Conservation (phyloP, 2,888 invertebrate species). For the Drosophila infuscata region DNA sequence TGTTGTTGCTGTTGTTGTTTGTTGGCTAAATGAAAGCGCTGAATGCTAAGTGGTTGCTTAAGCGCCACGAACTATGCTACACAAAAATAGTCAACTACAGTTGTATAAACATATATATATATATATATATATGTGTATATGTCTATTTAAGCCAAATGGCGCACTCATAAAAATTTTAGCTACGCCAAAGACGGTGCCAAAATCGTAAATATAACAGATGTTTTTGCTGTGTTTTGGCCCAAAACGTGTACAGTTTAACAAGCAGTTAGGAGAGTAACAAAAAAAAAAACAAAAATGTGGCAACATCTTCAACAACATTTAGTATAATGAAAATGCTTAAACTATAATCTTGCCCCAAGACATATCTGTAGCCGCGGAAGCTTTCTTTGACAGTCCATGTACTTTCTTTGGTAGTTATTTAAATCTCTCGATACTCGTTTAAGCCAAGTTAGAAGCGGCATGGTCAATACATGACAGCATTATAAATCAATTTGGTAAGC, state of each 20-base stretch:
- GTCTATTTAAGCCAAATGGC: slow-evolving; percentile 2
- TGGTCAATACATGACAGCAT: slow-evolving; percentile 21
- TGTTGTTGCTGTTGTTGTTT: slow-evolving; percentile 33
- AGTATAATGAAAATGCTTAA: background rate
- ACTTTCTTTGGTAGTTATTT: background rate
- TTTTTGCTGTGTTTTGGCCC: background rate
- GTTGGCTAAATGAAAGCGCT: slow-evolving; percentile 33
- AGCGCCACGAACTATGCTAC: slow-evolving; percentile 52
- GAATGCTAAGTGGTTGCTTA: slow-evolving; percentile 49
- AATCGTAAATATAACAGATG: slow-evolving; percentile 50
- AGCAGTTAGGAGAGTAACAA: slow-evolving; percentile 1
- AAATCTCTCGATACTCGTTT: background rate
- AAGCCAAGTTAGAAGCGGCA: background rate
- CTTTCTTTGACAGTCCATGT: background rate
- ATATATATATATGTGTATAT: background rate
- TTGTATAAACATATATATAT: background rate
- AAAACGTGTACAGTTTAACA: slow-evolving; percentile 41
- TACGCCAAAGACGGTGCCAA: slow-evolving; percentile 23
- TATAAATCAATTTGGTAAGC: slow-evolving; percentile 36
- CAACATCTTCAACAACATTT: slow-evolving; percentile 14
- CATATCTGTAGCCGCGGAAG: background rate
- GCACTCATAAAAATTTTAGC: slow-evolving; percentile 31
- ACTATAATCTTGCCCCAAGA: background rate
- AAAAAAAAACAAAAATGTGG: background rate
- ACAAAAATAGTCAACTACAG: background rate